Conservation (phyloP, 2,797 vertebrate species). For the Tragopan temminckii region DNA sequence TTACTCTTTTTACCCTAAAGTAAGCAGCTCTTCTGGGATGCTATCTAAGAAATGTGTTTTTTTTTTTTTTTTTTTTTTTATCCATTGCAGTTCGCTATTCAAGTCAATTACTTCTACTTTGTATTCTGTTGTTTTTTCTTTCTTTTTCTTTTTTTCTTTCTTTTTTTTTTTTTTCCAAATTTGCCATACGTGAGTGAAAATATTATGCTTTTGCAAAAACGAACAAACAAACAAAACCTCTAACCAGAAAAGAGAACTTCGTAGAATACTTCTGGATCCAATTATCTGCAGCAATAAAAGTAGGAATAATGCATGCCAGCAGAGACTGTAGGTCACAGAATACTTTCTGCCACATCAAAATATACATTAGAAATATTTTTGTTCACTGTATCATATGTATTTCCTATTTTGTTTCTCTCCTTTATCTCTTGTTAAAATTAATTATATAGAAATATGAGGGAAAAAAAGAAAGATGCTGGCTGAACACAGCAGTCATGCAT, state of each 20-base stretch:
- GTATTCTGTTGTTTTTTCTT: neutral
- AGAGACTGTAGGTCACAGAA: neutral
- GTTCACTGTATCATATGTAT: neutral
- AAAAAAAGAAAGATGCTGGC: neutral
- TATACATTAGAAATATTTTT: neutral
- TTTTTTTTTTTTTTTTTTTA: too few species aligned
- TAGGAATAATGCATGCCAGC: neutral
- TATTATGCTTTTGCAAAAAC: neutral
- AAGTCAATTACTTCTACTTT: neutral
- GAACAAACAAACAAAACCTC: neutral
- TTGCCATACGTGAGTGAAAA: neutral
- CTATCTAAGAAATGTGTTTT: neutral
- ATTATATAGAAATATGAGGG: neutral
- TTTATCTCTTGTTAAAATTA: neutral
- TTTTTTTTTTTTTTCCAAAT: neutral
- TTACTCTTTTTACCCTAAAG: slow-evolving; percentile 9
- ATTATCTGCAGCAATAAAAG: slow-evolving; percentile 26
- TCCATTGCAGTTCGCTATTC: neutral
- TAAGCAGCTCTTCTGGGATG: neutral
- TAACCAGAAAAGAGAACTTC: slow-evolving; percentile 25
- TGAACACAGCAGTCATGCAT: neutral
- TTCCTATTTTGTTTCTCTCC: neutral
- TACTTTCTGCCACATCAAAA: neutral
- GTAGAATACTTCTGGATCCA: slow-evolving; percentile 10
- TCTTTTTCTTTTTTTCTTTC: neutral